phyloP scores from a whole-genome alignment of 2,797 vertebrate species.

The Gouania willdenowi region DNA sequence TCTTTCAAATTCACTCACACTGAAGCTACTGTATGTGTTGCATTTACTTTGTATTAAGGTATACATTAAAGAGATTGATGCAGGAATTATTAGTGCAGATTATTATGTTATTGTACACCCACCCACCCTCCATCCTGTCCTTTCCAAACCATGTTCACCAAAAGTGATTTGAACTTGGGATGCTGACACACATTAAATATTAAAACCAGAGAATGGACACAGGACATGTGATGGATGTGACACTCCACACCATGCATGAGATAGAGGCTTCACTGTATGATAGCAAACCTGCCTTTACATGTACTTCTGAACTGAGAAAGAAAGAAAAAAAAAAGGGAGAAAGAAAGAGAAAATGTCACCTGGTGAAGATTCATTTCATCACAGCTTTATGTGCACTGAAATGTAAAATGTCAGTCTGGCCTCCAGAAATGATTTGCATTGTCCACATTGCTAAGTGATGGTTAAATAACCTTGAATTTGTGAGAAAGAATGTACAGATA shows the following conservation, averaged over 20 bases:
- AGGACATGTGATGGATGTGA: slow-evolving; percentile 39
- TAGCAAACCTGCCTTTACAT: slow-evolving; percentile 66
- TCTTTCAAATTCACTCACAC: too few species aligned
- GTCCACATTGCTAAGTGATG: slow-evolving; percentile 8
- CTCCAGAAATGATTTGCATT: slow-evolving; percentile 33
- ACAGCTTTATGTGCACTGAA: background rate
- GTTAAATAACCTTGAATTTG: slow-evolving; percentile 1
- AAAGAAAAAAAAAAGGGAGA: slow-evolving; percentile 26
- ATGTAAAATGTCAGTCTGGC: slow-evolving; percentile 4
- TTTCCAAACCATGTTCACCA: slow-evolving; percentile 5
- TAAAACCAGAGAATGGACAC: slow-evolving; percentile 23
- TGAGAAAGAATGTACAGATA: slow-evolving; percentile 20
- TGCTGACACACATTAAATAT: slow-evolving; percentile 1
- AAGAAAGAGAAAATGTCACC: slow-evolving; percentile 11
- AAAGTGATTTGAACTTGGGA: slow-evolving; percentile 1
- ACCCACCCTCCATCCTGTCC: background rate
- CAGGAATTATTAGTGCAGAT: too few species aligned
- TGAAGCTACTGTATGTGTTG: too few species aligned
- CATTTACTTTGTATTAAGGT: too few species aligned
- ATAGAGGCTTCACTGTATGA: slow-evolving; percentile 35
- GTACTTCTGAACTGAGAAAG: slow-evolving; percentile 56
- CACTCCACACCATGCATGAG: slow-evolving; percentile 65
- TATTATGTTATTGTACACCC: too few species aligned
- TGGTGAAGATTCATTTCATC: slow-evolving; percentile 7
- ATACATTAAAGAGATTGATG: too few species aligned